phyloP scores from a whole-genome alignment of 1,140 invertebrate genomes.

The Drosophila melanica region DNA sequence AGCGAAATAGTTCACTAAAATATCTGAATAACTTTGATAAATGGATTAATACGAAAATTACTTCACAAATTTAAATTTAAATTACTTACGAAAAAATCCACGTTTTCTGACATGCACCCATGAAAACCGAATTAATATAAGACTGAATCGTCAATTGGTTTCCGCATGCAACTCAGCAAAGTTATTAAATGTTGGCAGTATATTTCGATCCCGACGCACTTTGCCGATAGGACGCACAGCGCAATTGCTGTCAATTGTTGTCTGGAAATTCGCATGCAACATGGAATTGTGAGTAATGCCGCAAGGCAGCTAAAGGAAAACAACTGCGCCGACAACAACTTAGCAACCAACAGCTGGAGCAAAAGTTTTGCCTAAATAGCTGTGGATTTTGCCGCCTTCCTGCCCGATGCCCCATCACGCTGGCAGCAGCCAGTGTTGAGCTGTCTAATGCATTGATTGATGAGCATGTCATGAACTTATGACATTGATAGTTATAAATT shows the following conservation, averaged over 20 bases:
- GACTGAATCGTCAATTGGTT: conserved; percentile 48
- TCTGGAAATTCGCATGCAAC: conserved; percentile 61
- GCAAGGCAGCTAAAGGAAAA: conserved; percentile 31
- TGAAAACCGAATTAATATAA: conserved; percentile 26
- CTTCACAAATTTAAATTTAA: not conserved
- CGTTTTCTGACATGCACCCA: conserved; percentile 3
- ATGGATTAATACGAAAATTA: too few species aligned
- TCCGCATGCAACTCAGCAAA: conserved; percentile 27
- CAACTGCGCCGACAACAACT: conserved; percentile 31
- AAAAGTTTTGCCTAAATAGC: conserved; percentile 26
- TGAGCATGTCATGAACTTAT: conserved; percentile 81
- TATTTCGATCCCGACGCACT: conserved; percentile 38
- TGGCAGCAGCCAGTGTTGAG: conserved; percentile 34
- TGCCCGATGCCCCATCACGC: not conserved
- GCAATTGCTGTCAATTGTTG: conserved; percentile 77
- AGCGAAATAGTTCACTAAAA: too few species aligned
- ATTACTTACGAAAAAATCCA: conserved; percentile 1
- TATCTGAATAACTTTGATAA: too few species aligned
- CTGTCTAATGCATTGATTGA: conserved; percentile 81
- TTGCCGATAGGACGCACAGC: conserved; percentile 11
- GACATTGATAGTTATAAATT: conserved; percentile 83
- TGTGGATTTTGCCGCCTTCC: conserved; percentile 8
- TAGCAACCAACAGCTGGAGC: conserved; percentile 16
- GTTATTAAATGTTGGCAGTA: conserved; percentile 37
- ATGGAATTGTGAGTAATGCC: conserved; percentile 61